phyloP scores from a whole-genome alignment of 53 echinoderm and acorn worm genomes.

The Henricia sp. region DNA sequence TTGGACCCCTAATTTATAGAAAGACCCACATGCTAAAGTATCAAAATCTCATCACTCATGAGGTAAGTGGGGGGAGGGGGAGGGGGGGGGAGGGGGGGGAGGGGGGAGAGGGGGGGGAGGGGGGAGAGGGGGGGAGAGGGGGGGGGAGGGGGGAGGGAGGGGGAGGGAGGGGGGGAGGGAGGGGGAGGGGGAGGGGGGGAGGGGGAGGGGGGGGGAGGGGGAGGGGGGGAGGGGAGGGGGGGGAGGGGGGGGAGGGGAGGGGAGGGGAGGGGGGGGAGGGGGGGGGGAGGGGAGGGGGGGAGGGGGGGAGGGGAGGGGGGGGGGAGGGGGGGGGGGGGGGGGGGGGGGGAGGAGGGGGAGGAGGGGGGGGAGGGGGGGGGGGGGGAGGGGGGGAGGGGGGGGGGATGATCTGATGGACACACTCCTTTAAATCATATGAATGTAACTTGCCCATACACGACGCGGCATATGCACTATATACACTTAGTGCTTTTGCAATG shows the following conservation, averaged over 20 bases:
- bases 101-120: neutral
- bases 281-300: neutral
- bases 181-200: neutral
- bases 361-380: neutral
- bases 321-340: neutral
- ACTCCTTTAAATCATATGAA: too few species aligned
- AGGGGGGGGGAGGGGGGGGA: neutral
- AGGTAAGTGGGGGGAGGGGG: too few species aligned
- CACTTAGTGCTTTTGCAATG: too few species aligned
- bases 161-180: neutral
- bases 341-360: neutral
- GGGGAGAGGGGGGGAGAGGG: neutral
- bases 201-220: neutral
- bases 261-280: neutral
- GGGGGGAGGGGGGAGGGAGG: neutral
- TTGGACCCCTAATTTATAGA: too few species aligned
- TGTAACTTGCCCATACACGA: too few species aligned
- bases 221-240: neutral
- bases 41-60: too few species aligned
- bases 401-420: too few species aligned
- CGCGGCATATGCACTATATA: too few species aligned
- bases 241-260: neutral
- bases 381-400: neutral
- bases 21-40: too few species aligned
- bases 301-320: neutral